Evolutionary conservation across 2,113 vertebrate genomes (phyloP).

Genomic region (Phalacrocorax carbo): DNA sequence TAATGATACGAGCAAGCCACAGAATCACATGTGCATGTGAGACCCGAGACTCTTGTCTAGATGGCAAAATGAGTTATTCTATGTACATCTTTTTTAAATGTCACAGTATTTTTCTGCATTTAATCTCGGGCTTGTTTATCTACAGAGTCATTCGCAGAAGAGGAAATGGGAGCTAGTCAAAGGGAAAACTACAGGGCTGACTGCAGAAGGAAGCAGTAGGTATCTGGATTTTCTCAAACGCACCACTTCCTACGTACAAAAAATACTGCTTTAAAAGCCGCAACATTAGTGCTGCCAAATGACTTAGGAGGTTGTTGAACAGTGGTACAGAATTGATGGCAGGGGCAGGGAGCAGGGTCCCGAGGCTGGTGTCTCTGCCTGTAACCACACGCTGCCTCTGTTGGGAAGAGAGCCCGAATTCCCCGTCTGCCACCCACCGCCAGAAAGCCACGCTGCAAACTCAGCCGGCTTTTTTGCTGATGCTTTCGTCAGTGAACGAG

Average conservation of each 20-base stretch:
- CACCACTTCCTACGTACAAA: background rate
- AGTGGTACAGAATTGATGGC: background rate
- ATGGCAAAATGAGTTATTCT: constrained; percentile 3
- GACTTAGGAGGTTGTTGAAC: background rate
- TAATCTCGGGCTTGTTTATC: background rate
- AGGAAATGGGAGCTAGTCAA: background rate
- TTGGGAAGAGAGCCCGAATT: background rate
- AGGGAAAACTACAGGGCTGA: background rate
- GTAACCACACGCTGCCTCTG: background rate
- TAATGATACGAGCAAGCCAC: background rate
- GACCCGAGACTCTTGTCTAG: background rate
- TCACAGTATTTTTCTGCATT: background rate
- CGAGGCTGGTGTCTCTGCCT: background rate
- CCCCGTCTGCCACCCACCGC: background rate
- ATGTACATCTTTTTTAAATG: background rate
- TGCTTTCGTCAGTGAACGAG: background rate
- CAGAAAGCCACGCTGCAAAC: background rate
- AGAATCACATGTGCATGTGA: background rate
- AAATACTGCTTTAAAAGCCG: background rate
- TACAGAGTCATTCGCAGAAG: background rate
- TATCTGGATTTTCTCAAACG: background rate
- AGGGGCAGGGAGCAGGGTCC: background rate
- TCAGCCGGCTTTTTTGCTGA: background rate
- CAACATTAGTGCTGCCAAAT: background rate
- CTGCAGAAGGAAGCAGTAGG: background rate